A percentile compares a stretch with the other conserved stretches of the same genome.
phyloP scores from a whole-genome alignment of 2,888 invertebrate genomes.

The Leucophenga montana region DNA sequence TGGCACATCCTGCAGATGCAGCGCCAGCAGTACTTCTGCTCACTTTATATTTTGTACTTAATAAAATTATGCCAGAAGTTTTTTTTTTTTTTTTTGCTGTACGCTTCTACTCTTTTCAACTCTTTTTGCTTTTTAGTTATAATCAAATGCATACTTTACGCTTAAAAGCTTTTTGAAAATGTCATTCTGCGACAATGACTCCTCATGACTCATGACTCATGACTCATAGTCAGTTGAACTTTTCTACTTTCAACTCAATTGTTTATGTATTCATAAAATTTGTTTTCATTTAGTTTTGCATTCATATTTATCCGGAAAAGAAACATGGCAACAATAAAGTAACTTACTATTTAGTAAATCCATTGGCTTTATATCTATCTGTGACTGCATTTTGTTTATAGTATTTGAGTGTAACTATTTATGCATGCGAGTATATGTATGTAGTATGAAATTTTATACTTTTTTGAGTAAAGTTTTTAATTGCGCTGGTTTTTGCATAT shows the following conservation, averaged over 20 bases:
- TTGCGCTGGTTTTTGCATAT: constrained; percentile 14
- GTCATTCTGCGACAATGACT: constrained; percentile 34
- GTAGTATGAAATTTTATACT: background rate
- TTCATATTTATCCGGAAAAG: background rate
- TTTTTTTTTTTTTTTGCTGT: background rate
- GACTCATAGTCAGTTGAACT: too few species aligned
- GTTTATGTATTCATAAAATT: constrained; percentile 25
- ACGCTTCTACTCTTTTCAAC: background rate
- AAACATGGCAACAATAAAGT: too few species aligned
- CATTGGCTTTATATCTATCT: background rate
- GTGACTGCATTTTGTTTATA: background rate
- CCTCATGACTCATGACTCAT: too few species aligned
- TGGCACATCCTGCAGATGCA: too few species aligned
- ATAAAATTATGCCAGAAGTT: constrained; percentile 6
- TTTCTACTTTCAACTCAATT: constrained; percentile 5
- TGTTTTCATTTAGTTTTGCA: constrained; percentile 13
- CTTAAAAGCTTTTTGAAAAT: constrained; percentile 43
- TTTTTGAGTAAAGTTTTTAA: constrained; percentile 20
- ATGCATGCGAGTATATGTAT: background rate
- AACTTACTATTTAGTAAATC: too few species aligned
- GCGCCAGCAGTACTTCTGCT: background rate
- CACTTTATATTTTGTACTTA: constrained; percentile 29
- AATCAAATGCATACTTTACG: constrained; percentile 20
- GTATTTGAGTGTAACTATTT: background rate
- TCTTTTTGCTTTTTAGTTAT: constrained; percentile 15